Evolutionary conservation across 1,140 invertebrate genomes (phyloP).

Genomic region (Sycophila sp.): DNA sequence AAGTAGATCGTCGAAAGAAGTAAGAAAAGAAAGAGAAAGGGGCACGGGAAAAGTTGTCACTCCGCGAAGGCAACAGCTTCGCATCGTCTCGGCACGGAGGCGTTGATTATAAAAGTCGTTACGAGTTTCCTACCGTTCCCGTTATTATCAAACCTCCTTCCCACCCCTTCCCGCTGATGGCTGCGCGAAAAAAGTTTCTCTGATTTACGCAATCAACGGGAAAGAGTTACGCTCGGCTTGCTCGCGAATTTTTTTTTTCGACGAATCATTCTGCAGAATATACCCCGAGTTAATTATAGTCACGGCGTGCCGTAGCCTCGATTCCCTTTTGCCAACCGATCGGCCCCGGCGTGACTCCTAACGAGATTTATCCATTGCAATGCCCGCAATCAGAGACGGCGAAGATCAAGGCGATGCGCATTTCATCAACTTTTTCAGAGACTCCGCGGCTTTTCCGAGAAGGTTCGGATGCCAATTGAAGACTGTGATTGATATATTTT

Average conservation of each 20-base stretch:
- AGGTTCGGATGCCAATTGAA: too few species aligned
- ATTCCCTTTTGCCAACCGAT: neutral
- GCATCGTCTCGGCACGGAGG: neutral
- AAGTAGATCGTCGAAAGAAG: too few species aligned
- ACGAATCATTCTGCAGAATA: neutral
- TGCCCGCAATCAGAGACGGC: neutral
- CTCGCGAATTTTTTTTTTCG: constrained; percentile 1
- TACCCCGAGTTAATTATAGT: constrained; percentile 22
- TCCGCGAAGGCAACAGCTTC: constrained; percentile 1
- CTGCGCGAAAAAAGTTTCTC: neutral
- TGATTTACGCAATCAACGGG: constrained; percentile 15
- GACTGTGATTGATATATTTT: too few species aligned
- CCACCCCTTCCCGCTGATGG: neutral
- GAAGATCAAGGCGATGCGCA: neutral
- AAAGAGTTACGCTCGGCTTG: neutral
- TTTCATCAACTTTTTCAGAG: too few species aligned
- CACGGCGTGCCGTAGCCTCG: neutral
- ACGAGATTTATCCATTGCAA: neutral
- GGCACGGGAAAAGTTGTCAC: too few species aligned
- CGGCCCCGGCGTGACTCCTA: neutral
- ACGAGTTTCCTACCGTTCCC: constrained; percentile 14
- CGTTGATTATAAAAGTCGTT: constrained; percentile 32
- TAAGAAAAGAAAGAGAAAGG: too few species aligned
- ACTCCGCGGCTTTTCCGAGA: too few species aligned
- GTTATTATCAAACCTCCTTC: constrained; percentile 1